phyloP scores from a whole-genome alignment of 2,797 vertebrate species.

The Balearica regulorum region DNA sequence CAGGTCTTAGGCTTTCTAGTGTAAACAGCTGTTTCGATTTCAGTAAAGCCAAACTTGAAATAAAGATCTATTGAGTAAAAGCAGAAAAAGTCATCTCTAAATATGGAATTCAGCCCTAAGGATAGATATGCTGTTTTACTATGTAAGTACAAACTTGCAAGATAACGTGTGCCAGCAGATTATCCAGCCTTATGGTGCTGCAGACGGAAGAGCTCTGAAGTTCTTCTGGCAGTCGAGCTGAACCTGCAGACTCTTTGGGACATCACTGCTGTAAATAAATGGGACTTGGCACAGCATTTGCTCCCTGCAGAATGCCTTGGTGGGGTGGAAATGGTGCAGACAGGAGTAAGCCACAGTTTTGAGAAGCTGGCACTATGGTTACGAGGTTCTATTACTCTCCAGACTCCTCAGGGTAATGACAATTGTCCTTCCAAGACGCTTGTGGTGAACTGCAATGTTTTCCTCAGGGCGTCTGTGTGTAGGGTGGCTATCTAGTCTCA shows the following conservation, averaged over 20 bases:
- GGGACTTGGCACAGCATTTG: neutral
- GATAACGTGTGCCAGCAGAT: neutral
- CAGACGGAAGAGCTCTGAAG: neutral
- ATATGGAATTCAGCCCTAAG: neutral
- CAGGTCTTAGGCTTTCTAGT: neutral
- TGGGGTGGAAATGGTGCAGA: neutral
- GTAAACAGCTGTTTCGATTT: neutral
- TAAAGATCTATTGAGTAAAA: neutral
- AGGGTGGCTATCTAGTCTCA: neutral
- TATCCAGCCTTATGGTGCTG: neutral
- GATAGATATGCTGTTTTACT: neutral
- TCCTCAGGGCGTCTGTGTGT: accelerated
- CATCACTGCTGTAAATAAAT: neutral
- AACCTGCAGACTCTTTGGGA: neutral
- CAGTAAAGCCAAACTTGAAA: neutral
- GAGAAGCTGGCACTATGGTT: neutral
- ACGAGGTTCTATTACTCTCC: neutral
- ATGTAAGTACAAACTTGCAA: neutral
- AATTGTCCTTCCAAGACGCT: neutral
- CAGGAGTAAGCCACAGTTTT: neutral
- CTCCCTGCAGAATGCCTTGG: neutral
- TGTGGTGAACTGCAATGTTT: neutral
- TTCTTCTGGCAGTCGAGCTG: neutral
- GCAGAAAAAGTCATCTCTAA: neutral
- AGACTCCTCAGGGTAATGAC: neutral